Evolutionary conservation across 2,888 invertebrate genomes (phyloP).

Genomic region (Falcaria lacertinaria): DNA sequence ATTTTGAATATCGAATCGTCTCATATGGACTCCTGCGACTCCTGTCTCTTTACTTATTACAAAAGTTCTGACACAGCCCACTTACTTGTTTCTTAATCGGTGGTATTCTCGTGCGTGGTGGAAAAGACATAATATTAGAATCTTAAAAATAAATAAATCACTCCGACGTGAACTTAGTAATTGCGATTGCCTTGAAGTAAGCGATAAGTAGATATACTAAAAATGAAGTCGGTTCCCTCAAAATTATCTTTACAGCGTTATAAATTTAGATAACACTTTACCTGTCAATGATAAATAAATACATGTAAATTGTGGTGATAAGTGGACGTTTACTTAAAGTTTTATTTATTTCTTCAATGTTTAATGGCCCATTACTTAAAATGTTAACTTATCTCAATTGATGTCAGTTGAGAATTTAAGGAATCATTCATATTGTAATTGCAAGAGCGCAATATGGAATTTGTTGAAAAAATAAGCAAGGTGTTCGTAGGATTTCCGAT

Average conservation of each 20-base stretch:
- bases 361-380: too few species aligned
- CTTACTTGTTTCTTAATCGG: conserved; percentile 44
- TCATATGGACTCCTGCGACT: too few species aligned
- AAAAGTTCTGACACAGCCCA: too few species aligned
- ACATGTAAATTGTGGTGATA: conserved; percentile 12
- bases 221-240: conserved; percentile 1
- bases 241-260: conserved; percentile 23
- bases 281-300: conserved; percentile 19
- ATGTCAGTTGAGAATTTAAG: too few species aligned
- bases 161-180: conserved; percentile 24
- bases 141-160: conserved; percentile 8
- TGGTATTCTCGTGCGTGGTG: conserved; percentile 38
- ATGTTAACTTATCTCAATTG: too few species aligned
- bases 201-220: conserved; percentile 29
- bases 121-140: conserved; percentile 17
- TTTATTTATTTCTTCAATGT: neutral
- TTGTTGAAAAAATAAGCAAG: conserved; percentile 5
- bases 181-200: conserved; percentile 45
- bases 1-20: neutral
- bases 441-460: neutral
- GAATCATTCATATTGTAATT: too few species aligned
- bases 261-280: conserved; percentile 24
- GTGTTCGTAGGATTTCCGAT: conserved; percentile 55
- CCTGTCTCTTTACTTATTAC: too few species aligned
- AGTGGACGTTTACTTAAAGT: conserved; percentile 4